phyloP scores from a whole-genome alignment of 2,797 vertebrate genomes.

The Calcarius lapponicus region DNA sequence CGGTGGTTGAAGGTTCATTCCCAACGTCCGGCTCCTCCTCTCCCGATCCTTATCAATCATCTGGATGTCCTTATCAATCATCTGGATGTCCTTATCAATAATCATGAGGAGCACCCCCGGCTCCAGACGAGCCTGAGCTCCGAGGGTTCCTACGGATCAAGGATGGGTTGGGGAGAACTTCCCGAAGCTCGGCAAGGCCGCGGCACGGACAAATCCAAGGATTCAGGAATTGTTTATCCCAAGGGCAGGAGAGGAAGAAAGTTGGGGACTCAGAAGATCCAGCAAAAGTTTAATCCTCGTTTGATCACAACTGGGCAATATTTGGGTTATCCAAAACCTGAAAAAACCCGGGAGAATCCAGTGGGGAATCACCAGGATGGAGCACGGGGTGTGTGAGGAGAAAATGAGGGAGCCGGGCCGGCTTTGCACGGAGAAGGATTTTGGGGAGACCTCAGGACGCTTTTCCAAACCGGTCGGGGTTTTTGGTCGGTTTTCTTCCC shows the following conservation, averaged over 20 bases:
- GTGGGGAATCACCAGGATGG: neutral
- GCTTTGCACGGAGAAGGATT: neutral
- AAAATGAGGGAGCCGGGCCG: neutral
- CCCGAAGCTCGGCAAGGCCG: neutral
- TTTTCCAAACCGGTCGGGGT: fast-evolving
- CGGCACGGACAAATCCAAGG: neutral
- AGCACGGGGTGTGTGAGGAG: neutral
- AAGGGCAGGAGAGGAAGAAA: neutral
- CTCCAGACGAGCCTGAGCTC: neutral
- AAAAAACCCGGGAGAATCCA: neutral
- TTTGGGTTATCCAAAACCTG: neutral
- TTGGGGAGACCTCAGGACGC: neutral
- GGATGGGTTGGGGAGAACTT: neutral
- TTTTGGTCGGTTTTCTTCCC: neutral
- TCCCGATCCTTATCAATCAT: neutral
- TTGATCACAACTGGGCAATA: neutral
- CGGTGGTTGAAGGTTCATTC: neutral
- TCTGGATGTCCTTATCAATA: too few species aligned
- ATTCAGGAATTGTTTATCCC: neutral
- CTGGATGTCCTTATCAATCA: neutral
- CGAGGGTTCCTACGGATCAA: neutral
- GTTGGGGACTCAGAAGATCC: fast-evolving
- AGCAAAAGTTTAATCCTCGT: neutral
- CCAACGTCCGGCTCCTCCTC: neutral
- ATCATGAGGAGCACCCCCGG: fast-evolving